Base-by-base conservation (phyloP, 1,140 invertebrate genomes). In the Yoshiicerus persimilis region DNA sequence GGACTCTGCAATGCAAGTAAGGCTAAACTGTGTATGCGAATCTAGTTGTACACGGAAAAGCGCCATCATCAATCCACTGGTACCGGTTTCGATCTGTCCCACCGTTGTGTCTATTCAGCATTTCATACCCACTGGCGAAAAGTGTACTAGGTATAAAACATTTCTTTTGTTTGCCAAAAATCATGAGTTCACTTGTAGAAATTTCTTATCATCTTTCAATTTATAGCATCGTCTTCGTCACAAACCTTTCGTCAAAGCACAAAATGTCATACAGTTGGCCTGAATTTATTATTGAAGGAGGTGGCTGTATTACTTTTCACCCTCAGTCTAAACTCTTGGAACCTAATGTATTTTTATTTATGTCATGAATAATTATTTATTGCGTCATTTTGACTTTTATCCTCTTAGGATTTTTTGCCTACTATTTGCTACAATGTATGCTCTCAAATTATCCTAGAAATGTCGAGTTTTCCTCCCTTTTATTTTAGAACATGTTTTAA, bases 221-320 rank as follows among this genome's bases (percentile, higher is more conserved):
- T 77, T 75, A n/a, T 27, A 87, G 87, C 20, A 20, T 88, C 4
- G 62, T 88, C 1, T 86, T 86, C 36, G n/a, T 88, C 6, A 86
- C 83, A 11, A 88, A 88, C 25, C 13, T 27, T 20, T 88, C 87
- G 20, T 27, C 32, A 77, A 86, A 85, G n/a, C 83, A 85, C 25
- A 80, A 39, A 27, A 75, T 88, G 56, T 84, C 77, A n/a, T 88
- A 86, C 77, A 16, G 62, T 38, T 88, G 87, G 87, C 87, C 84
- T 0, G 64, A 41, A 13, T 23, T 36, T 36, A 23, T 64, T 23
- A 27, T 64, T 13, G 41, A 86, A 32, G 62, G 83, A n/a, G 39
- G 38, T 3, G 83, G 77, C 0, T 38, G 16, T 0, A 88, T 88
- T 13, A 56, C 36, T 2, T 86, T 88, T 77, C 39, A 64, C 9